Evolutionary conservation across 1,140 invertebrate genomes (phyloP).

Genomic region (Andricus grossulariae): DNA sequence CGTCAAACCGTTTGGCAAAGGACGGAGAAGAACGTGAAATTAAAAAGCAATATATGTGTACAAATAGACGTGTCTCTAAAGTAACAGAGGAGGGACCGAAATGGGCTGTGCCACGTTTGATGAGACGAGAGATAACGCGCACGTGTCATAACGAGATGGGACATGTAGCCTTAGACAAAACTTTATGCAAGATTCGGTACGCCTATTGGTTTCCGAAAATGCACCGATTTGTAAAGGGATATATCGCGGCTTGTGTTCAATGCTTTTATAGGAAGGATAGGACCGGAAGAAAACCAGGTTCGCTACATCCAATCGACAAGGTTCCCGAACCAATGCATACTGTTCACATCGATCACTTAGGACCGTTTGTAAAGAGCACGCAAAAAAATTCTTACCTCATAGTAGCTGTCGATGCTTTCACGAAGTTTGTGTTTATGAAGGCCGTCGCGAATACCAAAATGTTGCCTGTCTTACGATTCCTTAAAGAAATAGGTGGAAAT

Average conservation of each 20-base stretch:
- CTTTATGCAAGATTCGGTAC: conserved; percentile 13
- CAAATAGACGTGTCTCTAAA: not conserved
- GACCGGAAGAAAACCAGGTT: not conserved
- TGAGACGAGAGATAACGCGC: conserved; percentile 39
- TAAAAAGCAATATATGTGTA: not conserved
- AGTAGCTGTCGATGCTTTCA: conserved; percentile 52
- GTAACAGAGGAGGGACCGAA: not conserved
- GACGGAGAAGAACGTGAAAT: not conserved
- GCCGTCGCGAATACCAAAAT: too few relatives aligned
- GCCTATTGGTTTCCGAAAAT: conserved; percentile 45
- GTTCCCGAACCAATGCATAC: not conserved
- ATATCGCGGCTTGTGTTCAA: conserved; percentile 25
- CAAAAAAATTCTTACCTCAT: conserved; percentile 51
- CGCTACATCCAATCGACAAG: conserved; percentile 15
- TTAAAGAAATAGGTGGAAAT: too few relatives aligned
- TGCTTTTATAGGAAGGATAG: conserved; percentile 32
- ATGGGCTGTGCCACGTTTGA: conserved; percentile 19
- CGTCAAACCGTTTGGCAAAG: too few relatives aligned
- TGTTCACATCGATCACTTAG: conserved; percentile 33
- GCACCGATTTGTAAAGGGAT: conserved; percentile 28
- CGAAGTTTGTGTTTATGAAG: conserved; percentile 32
- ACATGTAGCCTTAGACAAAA: conserved; percentile 42
- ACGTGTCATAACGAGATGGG: conserved; percentile 34
- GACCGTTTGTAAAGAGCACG: conserved; percentile 55
- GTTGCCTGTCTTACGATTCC: too few relatives aligned